Evolutionary conservation across 1,140 invertebrate species (phyloP).

Genomic region (Drosophila subobscura): DNA sequence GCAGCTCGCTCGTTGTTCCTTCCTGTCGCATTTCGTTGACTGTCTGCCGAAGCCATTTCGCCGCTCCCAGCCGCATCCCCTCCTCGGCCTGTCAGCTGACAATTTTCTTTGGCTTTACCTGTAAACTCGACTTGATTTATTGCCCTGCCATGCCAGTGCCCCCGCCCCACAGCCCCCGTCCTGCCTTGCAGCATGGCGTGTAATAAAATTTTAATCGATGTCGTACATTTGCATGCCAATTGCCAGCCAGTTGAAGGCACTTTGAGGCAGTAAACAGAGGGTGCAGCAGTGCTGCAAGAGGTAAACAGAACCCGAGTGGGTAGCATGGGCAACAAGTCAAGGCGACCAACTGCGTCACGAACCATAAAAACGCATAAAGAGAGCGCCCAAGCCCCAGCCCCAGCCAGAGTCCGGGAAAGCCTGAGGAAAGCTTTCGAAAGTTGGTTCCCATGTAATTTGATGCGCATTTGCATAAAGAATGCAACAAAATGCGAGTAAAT

Average conservation of each 20-base stretch:
- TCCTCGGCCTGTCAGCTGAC: conserved; percentile 52
- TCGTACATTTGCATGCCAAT: conserved; percentile 82
- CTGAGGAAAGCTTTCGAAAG: conserved; percentile 38
- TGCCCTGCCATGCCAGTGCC: conserved; percentile 57
- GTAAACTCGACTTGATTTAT: conserved; percentile 81
- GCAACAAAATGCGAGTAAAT: conserved; percentile 51
- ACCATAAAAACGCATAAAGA: conserved; percentile 65
- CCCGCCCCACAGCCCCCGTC: conserved; percentile 13
- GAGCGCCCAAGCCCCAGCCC: too few relatives aligned
- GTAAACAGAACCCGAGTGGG: neutral
- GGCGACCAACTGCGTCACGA: conserved; percentile 67
- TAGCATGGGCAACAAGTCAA: conserved; percentile 39
- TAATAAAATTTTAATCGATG: conserved; percentile 83
- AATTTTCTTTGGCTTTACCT: conserved; percentile 81
- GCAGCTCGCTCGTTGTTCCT: conserved; percentile 3
- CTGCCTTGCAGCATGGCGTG: conserved; percentile 66
- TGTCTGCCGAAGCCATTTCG: conserved; percentile 34
- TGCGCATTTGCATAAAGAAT: conserved; percentile 75
- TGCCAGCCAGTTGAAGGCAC: conserved; percentile 62
- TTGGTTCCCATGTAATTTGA: conserved; percentile 62
- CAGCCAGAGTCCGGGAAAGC: neutral
- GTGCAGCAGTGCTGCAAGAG: too few relatives aligned
- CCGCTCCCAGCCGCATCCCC: neutral
- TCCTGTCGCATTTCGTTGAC: conserved; percentile 37
- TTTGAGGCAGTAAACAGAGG: conserved; percentile 18